phyloP scores from a whole-genome alignment of 2,797 vertebrate genomes.

The Nothura maculosa region DNA sequence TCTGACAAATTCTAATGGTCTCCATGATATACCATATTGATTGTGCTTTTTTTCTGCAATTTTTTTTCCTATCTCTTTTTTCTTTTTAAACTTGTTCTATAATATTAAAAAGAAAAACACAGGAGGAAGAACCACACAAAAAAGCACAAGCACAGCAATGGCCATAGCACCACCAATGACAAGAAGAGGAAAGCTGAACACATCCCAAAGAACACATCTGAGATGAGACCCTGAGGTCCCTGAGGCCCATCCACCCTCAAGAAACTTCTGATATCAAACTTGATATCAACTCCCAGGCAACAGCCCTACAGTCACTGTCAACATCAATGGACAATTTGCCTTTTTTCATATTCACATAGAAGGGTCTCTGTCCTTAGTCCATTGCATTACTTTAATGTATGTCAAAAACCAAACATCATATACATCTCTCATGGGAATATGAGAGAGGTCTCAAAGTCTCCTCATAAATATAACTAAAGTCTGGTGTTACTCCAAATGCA shows the following conservation, averaged over 20 bases:
- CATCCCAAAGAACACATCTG: neutral
- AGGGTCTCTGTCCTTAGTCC: neutral
- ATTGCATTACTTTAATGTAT: neutral
- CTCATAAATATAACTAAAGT: neutral
- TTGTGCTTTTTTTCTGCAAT: neutral
- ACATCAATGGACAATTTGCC: neutral
- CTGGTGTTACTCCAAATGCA: neutral
- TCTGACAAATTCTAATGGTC: constrained; percentile 2
- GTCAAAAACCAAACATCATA: neutral
- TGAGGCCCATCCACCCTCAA: neutral
- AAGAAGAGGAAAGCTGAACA: constrained; percentile 41
- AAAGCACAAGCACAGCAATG: constrained; percentile 1
- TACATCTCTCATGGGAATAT: neutral
- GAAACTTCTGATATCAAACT: neutral
- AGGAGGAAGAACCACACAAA: constrained; percentile 20
- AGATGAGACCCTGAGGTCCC: neutral
- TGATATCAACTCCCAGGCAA: neutral
- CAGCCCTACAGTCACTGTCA: neutral
- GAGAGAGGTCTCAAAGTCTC: neutral
- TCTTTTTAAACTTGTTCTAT: neutral
- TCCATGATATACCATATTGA: neutral
- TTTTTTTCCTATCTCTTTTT: neutral
- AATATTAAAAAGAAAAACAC: constrained; percentile 52
- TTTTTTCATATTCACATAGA: neutral
- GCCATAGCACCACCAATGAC: neutral